phyloP scores from a whole-genome alignment of 2,888 invertebrate species.

The Atherix ibis region DNA sequence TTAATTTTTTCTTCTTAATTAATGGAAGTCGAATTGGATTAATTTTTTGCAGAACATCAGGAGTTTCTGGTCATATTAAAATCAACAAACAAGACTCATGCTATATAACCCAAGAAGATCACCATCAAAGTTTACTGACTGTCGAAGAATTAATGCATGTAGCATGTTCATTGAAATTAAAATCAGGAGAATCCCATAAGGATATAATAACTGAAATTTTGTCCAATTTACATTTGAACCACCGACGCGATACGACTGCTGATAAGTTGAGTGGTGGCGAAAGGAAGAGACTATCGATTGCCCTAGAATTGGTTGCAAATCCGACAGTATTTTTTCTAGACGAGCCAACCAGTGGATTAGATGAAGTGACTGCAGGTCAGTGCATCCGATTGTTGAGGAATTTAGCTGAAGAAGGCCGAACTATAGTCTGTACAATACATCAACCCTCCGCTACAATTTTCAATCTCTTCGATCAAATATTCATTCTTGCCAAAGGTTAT shows the following conservation, averaged over 20 bases:
- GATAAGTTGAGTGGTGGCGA: conserved; percentile 59
- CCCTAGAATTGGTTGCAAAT: conserved; percentile 67
- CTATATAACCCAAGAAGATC: conserved; percentile 68
- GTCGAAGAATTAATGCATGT: conserved; percentile 64
- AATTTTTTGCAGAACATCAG: conserved; percentile 47
- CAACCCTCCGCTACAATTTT: conserved; percentile 52
- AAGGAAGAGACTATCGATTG: conserved; percentile 63
- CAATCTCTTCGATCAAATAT: conserved; percentile 47
- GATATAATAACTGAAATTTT: conserved; percentile 26
- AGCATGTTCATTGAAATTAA: conserved; percentile 58
- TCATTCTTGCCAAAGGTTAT: conserved; percentile 44
- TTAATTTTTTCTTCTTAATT: too few relatives aligned
- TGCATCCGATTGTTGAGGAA: conserved; percentile 41
- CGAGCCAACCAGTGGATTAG: conserved; percentile 62
- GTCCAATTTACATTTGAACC: conserved; percentile 25
- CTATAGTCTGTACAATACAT: conserved; percentile 54
- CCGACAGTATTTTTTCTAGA: conserved; percentile 72
- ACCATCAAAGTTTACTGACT: conserved; percentile 54
- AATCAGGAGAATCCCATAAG: conserved; percentile 17
- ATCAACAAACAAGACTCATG: conserved; percentile 62
- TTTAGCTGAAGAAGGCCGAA: conserved; percentile 45
- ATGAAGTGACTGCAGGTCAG: conserved; percentile 47
- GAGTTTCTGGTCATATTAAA: conserved; percentile 49
- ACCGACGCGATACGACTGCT: conserved; percentile 28
- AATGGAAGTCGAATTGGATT: too few relatives aligned